A percentile compares a stretch with the other conserved stretches of the same genome.
Conservation (phyloP, 2,888 invertebrate genomes). For the Ischnura elegans region DNA sequence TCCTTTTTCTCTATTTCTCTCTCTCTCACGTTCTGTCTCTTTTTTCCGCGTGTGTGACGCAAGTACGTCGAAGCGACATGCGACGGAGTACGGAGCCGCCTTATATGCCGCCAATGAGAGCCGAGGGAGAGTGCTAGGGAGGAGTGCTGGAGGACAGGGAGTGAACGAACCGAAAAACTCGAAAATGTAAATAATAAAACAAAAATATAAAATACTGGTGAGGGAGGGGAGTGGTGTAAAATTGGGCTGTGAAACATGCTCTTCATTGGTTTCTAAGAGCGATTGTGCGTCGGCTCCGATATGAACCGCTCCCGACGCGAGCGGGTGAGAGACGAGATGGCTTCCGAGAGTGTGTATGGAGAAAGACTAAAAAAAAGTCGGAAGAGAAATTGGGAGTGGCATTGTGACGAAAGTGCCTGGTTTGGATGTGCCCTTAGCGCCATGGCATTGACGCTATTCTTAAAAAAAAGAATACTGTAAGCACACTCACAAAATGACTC, state of each 20-base stretch:
- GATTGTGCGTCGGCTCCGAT: not conserved
- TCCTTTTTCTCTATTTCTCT: not conserved
- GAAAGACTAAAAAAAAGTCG: not conserved
- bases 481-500: no score
- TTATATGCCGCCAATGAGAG: not conserved
- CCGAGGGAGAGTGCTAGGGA: not conserved
- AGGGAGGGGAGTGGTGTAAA: not conserved
- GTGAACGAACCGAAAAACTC: not conserved
- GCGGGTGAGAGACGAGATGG: not conserved
- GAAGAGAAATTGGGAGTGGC: not conserved
- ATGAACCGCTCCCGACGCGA: not conserved
- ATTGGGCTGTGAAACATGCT: not conserved
- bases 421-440: not conserved
- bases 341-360: no score
- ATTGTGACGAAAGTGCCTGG: not conserved
- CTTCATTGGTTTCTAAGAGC: slow-evolving; percentile 1
- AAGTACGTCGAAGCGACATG: not conserved
- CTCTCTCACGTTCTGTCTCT: not conserved
- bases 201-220: not conserved
- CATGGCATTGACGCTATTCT: not conserved
- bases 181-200: not conserved
- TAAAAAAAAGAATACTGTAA: no score
- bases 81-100: not conserved
- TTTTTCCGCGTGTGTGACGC: not conserved
- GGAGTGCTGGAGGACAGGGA: not conserved